Conservation (phyloP, 2,797 vertebrate genomes). For the Microctenopoma steveboyesi region DNA sequence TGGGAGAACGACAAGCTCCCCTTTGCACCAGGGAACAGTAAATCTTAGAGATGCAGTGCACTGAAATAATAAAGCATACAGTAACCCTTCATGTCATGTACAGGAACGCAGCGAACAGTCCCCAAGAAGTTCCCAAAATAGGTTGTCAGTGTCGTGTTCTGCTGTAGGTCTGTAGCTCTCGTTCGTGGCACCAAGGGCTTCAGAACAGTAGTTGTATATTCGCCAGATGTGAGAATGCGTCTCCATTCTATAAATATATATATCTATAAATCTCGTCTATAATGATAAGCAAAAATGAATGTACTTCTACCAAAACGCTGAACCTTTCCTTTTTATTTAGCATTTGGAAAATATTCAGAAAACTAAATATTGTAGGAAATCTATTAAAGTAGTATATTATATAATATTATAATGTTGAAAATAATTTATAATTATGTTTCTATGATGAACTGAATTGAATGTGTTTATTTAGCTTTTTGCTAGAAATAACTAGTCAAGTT, state of each 20-base stretch:
- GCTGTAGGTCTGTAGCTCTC: not conserved
- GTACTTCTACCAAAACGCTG: too few relatives aligned
- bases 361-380: too few relatives aligned
- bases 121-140: slow-evolving; percentile 18
- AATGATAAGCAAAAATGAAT: too few relatives aligned
- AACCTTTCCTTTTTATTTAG: too few relatives aligned
- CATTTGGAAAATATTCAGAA: too few relatives aligned
- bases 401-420: too few relatives aligned
- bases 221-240: too few relatives aligned
- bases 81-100: slow-evolving; percentile 5
- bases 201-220: not conserved
- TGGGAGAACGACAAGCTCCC: slow-evolving; percentile 33
- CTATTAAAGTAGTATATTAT: too few relatives aligned
- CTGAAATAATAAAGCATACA: slow-evolving; percentile 26
- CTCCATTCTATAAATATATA: too few relatives aligned
- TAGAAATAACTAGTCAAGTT: too few relatives aligned
- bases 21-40: slow-evolving; percentile 29
- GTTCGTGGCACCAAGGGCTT: not conserved
- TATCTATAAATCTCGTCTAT: too few relatives aligned
- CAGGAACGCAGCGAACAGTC: slow-evolving; percentile 25
- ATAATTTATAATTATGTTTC: not conserved
- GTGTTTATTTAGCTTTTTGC: not conserved
- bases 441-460: not conserved
- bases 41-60: slow-evolving; percentile 20
- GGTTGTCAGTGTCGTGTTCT: slow-evolving; percentile 6